Conservation (phyloP, 2,888 invertebrate species). For the Ferrisia virgata region DNA sequence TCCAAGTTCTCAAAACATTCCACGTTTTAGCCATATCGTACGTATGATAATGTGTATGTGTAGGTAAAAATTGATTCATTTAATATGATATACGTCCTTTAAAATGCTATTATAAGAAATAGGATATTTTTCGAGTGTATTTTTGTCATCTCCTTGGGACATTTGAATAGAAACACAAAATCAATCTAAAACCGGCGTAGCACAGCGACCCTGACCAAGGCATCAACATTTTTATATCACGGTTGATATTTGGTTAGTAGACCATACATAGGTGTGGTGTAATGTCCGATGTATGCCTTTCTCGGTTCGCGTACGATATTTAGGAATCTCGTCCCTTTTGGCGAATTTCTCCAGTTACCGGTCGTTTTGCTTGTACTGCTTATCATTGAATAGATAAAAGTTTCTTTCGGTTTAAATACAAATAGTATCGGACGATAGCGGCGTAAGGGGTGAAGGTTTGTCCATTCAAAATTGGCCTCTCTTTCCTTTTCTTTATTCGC, state of each 20-base stretch:
- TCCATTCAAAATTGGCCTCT: neutral
- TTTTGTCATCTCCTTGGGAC: neutral
- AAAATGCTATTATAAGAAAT: neutral
- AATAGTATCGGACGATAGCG: neutral
- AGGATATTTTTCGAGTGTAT: neutral
- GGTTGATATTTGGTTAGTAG: neutral
- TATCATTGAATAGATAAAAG: neutral
- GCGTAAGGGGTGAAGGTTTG: neutral
- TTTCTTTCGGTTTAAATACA: neutral
- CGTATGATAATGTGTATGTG: too few species aligned
- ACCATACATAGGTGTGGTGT: neutral
- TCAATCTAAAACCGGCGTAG: neutral
- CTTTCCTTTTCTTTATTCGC: neutral
- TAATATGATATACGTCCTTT: neutral
- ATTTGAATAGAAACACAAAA: neutral
- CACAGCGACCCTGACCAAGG: too few species aligned
- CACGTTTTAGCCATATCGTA: neutral
- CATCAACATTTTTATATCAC: neutral
- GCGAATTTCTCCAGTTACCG: neutral
- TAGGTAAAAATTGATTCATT: slow-evolving; percentile 31
- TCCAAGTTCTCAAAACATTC: neutral
- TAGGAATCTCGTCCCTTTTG: neutral
- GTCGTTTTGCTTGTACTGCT: neutral
- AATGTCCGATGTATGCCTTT: too few species aligned
- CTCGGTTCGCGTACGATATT: neutral